A percentile compares a stretch with the other conserved stretches of the same genome.
Conservation (phyloP, 2,888 invertebrate genomes). For the Noctua janthe region DNA sequence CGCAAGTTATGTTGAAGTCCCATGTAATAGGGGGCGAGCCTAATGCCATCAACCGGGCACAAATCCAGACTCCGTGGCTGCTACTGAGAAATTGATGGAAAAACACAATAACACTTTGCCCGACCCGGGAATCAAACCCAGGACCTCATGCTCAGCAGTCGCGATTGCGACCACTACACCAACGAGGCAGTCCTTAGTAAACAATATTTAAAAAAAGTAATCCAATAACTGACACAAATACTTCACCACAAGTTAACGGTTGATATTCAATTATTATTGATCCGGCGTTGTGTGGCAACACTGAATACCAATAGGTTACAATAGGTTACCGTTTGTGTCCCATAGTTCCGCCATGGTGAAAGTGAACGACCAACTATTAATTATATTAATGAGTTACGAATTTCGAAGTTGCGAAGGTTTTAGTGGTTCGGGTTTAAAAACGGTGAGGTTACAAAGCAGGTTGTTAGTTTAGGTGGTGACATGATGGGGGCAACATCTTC, state of each 20-base stretch:
- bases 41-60: too few relatives aligned
- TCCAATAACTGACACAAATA: constrained; percentile 73
- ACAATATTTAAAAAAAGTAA: constrained; percentile 26
- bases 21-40: too few relatives aligned
- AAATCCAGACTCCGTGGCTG: too few relatives aligned
- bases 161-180: too few relatives aligned
- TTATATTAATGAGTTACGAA: constrained; percentile 73
- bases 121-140: too few relatives aligned
- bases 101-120: too few relatives aligned
- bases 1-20: too few relatives aligned
- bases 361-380: constrained; percentile 77
- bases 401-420: constrained; percentile 39
- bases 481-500: background rate
- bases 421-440: constrained; percentile 36
- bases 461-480: constrained; percentile 33
- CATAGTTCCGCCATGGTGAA: constrained; percentile 81
- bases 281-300: constrained; percentile 69
- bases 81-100: too few relatives aligned
- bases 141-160: too few relatives aligned
- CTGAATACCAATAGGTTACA: constrained; percentile 78
- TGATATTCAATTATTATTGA: constrained; percentile 80
- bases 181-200: background rate
- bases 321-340: constrained; percentile 68
- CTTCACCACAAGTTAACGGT: constrained; percentile 74
- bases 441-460: background rate